Evolutionary conservation across 2,113 vertebrate species (phyloP), one percentile per base, ranked within the genome.

Genomic region (Scomber japonicus): DNA sequence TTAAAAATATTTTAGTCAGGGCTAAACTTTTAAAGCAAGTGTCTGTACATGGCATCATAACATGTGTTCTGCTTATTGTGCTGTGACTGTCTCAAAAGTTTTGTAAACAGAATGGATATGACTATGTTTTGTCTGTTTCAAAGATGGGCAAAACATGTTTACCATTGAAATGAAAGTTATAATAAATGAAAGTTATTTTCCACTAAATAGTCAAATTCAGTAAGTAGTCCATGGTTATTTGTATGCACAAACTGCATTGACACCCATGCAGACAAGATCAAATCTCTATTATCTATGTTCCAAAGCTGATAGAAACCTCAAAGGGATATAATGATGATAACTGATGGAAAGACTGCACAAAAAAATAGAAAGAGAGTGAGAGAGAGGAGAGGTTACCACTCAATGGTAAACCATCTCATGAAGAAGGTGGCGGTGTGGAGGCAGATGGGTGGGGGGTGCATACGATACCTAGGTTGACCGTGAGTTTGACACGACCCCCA

Each of bases 401-500:
- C 24, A 76, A 67, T 19, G 13, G 73, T 55, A 51, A 82, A 80
- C 50, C 16, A 10, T 66, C 71, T 84, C 65, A 53, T 12, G 63
- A 80, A 75, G 77, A 75, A 57, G 71, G 76, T 80, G 82, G 78
- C 70, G 57, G 46, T 65, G 76, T 59, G 69, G 78, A 84, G 93
- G 92, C 82, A 76, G 88, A 93, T 94, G 95, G 94, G 93, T 93
- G 94, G 95, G 64, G 56, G 68, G 65, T 88, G 64, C 78, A 96
- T 97, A 99, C 97, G 91, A 98, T 99, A 99, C 98, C 98, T 99
- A 99, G 83, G 91, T 99, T 99, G 94, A 99, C 98, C 91, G 98
- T 99, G 73, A 99, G 97, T 89, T 99, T 99, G 88, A 99, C 97
- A 0, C 97, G 97, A 54, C 97, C 95, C 35, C 97, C 97, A 0